A percentile compares a stretch with the other conserved stretches of the same genome.
phyloP scores from a whole-genome alignment of 2,888 invertebrate species.

The Scaptomyza caliginosa region DNA sequence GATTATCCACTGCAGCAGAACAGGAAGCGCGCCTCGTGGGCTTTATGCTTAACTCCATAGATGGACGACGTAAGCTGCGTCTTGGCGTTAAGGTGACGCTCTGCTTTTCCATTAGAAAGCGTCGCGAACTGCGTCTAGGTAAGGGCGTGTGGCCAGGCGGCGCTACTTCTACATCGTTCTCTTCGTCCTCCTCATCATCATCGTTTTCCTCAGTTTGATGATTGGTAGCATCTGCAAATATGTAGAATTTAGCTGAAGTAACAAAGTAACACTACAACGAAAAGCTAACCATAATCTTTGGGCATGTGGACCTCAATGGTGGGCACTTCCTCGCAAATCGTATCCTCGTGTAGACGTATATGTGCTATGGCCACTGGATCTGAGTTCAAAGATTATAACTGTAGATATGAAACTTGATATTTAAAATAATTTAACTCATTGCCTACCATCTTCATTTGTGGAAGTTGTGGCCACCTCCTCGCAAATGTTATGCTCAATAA shows the following conservation, averaged over 20 bases:
- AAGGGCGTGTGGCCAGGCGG: conserved; percentile 22
- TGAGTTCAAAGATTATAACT: background rate
- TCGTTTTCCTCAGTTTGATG: background rate
- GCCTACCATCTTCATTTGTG: conserved; percentile 34
- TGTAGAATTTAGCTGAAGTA: background rate
- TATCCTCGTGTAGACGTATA: conserved; percentile 27
- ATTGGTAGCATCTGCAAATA: background rate
- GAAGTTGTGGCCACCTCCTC: conserved; percentile 36
- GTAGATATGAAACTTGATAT: background rate
- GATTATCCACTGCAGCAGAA: conserved; percentile 27
- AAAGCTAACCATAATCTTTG: conserved; percentile 19
- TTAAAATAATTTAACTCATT: background rate
- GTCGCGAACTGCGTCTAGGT: conserved; percentile 31
- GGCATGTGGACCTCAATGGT: background rate
- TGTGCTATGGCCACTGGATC: background rate
- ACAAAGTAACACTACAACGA: background rate
- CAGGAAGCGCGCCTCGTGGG: conserved; percentile 52
- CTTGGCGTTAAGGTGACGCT: conserved; percentile 27
- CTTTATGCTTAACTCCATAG: conserved; percentile 36
- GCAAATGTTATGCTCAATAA: conserved; percentile 59
- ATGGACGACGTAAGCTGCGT: conserved; percentile 46
- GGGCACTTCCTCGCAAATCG: conserved; percentile 42
- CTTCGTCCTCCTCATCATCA: background rate
- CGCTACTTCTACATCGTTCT: background rate
- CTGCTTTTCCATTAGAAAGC: conserved; percentile 37